A percentile compares a stretch with the other conserved stretches of the same genome.
Evolutionary conservation across 2,797 vertebrate species (phyloP).

Genomic region (Carduelis carduelis): DNA sequence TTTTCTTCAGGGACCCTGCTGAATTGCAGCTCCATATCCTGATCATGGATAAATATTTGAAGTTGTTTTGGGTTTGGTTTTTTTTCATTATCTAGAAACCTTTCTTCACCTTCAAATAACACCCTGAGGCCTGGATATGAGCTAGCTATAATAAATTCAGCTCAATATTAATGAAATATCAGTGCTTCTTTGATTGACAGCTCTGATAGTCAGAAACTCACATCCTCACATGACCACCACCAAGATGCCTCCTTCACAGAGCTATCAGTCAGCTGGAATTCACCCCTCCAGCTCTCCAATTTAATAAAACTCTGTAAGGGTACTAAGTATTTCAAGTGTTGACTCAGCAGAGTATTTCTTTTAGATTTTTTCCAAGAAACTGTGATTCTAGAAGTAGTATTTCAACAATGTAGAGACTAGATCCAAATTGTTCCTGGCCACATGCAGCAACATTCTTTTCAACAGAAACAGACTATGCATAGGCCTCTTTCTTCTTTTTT

Average conservation of each 20-base stretch:
- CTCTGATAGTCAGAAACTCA: not conserved
- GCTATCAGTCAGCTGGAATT: not conserved
- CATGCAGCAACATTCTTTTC: not conserved
- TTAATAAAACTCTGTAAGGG: not conserved
- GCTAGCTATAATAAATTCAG: not conserved
- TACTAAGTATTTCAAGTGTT: not conserved
- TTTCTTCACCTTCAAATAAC: not conserved
- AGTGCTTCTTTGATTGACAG: not conserved
- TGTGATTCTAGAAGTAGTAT: not conserved
- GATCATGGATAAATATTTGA: not conserved
- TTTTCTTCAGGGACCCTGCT: not conserved
- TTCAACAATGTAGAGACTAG: not conserved
- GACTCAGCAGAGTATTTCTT: not conserved
- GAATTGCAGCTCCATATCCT: not conserved
- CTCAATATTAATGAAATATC: not conserved
- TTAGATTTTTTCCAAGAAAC: not conserved
- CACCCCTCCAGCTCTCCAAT: not conserved
- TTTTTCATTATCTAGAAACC: not conserved
- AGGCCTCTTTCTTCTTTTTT: not conserved
- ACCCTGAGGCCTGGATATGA: not conserved
- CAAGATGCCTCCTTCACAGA: fast-evolving
- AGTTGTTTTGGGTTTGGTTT: not conserved
- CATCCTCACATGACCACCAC: not conserved
- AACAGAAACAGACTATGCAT: not conserved
- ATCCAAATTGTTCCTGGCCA: not conserved